phyloP scores from a whole-genome alignment of 2,797 vertebrate genomes.

The Mus minutoides region DNA sequence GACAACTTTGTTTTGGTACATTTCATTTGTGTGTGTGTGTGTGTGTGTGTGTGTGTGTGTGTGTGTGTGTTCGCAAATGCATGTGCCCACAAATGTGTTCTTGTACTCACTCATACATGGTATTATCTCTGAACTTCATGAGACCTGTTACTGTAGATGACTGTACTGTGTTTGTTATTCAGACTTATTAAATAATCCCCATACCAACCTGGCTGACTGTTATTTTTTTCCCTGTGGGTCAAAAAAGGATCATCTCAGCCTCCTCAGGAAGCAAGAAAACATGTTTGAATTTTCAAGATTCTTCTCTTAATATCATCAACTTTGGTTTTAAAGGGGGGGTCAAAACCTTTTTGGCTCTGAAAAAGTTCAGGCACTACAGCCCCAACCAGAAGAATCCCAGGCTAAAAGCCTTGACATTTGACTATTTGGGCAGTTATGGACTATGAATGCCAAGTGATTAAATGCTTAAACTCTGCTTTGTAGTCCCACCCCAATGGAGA shows the following conservation, averaged over 20 bases:
- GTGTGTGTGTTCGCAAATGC: neutral
- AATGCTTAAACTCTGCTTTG: constrained; percentile 58
- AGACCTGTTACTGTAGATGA: neutral
- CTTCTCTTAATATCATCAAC: neutral
- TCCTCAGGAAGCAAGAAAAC: constrained; percentile 8
- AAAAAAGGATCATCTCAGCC: neutral
- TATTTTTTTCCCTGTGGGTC: neutral
- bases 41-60: neutral
- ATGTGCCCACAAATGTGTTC: neutral
- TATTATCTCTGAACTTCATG: neutral
- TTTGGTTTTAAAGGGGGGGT: neutral
- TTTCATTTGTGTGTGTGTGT: neutral
- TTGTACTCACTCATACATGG: neutral
- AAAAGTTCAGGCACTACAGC: constrained; percentile 72
- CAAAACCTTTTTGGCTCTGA: constrained; percentile 69
- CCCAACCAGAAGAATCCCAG: constrained; percentile 75
- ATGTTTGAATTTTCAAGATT: constrained; percentile 2
- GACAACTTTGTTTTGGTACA: neutral
- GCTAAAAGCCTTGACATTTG: constrained; percentile 73
- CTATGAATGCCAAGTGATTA: neutral
- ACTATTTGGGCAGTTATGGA: constrained; percentile 69
- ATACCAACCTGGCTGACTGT: neutral
- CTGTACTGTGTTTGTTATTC: neutral
- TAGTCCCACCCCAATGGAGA: neutral
- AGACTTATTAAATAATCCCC: neutral